These are phyloP conservation scores for Orestias chungarensis DNA, from an alignment of 2,797 vertebrate genomes.

Conservation along the genomic window DNA sequence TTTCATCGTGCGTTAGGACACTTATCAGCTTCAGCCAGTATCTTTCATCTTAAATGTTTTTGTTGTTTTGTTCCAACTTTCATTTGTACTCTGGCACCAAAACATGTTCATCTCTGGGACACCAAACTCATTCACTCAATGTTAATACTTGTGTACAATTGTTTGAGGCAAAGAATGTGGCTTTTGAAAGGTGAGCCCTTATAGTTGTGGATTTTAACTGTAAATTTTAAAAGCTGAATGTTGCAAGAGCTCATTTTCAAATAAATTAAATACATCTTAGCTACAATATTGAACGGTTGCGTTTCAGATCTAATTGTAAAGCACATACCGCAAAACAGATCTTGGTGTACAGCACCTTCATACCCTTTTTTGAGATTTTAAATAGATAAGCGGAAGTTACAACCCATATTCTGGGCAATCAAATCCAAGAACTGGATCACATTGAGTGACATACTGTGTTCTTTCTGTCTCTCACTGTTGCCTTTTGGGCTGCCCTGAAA, in stretches of 20 bases:
- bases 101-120: background rate
- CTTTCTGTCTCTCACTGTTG: conserved; percentile 68
- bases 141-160: background rate
- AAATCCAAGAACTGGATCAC: conserved; percentile 71
- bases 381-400: conserved; percentile 76
- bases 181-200: background rate
- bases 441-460: conserved; percentile 63
- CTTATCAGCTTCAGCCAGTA: background rate
- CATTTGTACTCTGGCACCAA: background rate
- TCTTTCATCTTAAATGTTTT: too few relatives aligned
- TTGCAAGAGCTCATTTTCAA: background rate
- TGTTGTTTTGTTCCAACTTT: background rate
- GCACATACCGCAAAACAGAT: conserved; percentile 68
- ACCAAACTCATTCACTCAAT: background rate
- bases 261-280: background rate
- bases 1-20: too few relatives aligned
- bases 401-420: conserved; percentile 76
- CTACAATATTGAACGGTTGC: background rate
- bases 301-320: conserved; percentile 13
- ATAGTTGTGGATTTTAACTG: background rate
- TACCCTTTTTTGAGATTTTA: conserved; percentile 70
- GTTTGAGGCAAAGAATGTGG: background rate
- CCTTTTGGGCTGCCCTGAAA: conserved; percentile 37
- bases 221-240: background rate
- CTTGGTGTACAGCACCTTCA: conserved; percentile 54